Evolutionary conservation across 1,140 invertebrate species (phyloP).

Genomic region (Caenorhabditis remanei): DNA sequence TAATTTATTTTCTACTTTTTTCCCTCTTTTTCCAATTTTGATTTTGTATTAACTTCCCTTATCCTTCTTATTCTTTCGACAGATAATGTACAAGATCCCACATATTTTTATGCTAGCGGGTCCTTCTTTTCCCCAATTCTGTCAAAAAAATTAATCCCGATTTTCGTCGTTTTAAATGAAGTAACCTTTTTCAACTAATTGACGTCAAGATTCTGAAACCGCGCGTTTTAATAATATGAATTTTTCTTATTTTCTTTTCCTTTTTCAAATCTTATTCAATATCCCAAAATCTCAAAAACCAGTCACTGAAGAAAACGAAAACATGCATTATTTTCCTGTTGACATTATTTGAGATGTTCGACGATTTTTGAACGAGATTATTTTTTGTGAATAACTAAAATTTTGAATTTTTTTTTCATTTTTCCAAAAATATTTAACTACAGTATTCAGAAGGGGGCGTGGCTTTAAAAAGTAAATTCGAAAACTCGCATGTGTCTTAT

Average conservation of each 20-base stretch:
- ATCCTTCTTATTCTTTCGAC: neutral
- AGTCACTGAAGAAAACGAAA: neutral
- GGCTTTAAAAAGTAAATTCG: too few relatives aligned
- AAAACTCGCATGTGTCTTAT: too few relatives aligned
- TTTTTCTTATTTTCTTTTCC: neutral
- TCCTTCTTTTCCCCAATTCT: neutral
- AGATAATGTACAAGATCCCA: conserved; percentile 15
- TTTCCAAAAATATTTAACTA: too few relatives aligned
- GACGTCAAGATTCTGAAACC: too few relatives aligned
- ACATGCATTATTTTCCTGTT: neutral
- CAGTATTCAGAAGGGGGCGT: too few relatives aligned
- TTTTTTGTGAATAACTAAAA: too few relatives aligned
- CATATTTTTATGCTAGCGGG: neutral
- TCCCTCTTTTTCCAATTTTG: neutral
- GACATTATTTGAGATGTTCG: neutral
- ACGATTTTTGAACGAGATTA: neutral
- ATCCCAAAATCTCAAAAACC: neutral
- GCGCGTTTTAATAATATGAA: neutral
- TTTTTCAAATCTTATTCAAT: neutral
- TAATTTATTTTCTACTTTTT: neutral
- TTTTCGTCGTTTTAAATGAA: conserved; percentile 22
- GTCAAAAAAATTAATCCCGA: neutral
- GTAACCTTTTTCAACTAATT: neutral
- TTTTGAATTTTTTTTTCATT: too few relatives aligned
- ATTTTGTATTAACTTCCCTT: neutral